phyloP scores from a whole-genome alignment of 2,888 invertebrate genomes.

The Trissolcus brochymenae region DNA sequence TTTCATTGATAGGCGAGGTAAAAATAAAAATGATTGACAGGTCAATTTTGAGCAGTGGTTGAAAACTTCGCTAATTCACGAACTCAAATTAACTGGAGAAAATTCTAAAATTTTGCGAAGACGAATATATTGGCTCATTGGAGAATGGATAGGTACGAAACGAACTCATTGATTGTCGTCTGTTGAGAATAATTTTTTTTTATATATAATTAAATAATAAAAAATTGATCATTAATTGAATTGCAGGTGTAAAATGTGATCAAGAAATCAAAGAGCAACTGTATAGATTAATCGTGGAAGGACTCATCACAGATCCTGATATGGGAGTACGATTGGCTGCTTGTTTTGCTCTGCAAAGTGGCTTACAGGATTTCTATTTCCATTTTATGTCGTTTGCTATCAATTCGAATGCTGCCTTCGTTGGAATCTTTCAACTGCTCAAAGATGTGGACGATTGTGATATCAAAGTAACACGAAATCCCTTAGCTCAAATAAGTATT shows the following conservation, averaged over 20 bases:
- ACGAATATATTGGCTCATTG: slow-evolving; percentile 90
- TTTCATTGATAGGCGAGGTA: neutral
- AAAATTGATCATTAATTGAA: neutral
- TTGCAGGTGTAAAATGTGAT: slow-evolving; percentile 78
- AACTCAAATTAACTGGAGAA: slow-evolving; percentile 88
- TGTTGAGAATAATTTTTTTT: neutral
- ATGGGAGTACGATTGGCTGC: slow-evolving; percentile 92
- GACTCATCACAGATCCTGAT: slow-evolving; percentile 87
- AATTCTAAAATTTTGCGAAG: slow-evolving; percentile 90
- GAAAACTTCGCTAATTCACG: slow-evolving; percentile 86
- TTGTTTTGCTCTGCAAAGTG: slow-evolving; percentile 88
- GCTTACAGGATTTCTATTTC: slow-evolving; percentile 96
- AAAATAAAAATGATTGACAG: slow-evolving; percentile 71
- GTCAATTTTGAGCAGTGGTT: slow-evolving; percentile 97
- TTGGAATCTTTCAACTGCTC: slow-evolving; percentile 87
- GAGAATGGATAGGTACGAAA: slow-evolving; percentile 81
- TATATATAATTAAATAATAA: neutral
- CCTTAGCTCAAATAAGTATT: neutral
- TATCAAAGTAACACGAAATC: slow-evolving; percentile 82
- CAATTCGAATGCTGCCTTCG: slow-evolving; percentile 87
- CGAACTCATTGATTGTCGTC: neutral
- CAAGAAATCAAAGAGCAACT: slow-evolving; percentile 86
- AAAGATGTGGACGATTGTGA: slow-evolving; percentile 94
- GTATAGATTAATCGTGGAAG: slow-evolving; percentile 86
- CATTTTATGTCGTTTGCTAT: slow-evolving; percentile 90